These are phyloP conservation scores for Polypterus bichir DNA, from an alignment of 2,113 vertebrate species.

Conservation along the genomic window DNA sequence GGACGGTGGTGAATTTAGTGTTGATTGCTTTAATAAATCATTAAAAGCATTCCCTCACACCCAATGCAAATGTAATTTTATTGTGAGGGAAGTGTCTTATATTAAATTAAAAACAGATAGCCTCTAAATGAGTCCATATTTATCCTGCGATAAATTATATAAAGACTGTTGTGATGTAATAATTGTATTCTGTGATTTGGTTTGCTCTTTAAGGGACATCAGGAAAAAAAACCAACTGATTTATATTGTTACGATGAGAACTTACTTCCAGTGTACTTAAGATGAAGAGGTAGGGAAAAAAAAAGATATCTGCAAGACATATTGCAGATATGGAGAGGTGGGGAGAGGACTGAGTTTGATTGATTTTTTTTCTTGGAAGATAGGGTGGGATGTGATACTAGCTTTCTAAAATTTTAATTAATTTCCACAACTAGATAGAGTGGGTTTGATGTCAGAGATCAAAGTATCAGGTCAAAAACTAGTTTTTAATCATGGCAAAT, in stretches of 20 bases:
- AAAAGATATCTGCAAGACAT: conserved; percentile 63
- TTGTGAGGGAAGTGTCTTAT: conserved; percentile 26
- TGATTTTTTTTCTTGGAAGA: conserved; percentile 40
- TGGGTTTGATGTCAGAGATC: conserved; percentile 74
- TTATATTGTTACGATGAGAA: conserved; percentile 80
- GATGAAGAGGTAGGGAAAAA: conserved; percentile 56
- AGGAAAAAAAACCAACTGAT: conserved; percentile 63
- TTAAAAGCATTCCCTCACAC: conserved; percentile 59
- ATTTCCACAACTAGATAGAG: conserved; percentile 85
- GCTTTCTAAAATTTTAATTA: conserved; percentile 87
- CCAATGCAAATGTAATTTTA: conserved; percentile 71
- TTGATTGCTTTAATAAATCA: conserved; percentile 70
- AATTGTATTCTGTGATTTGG: conserved; percentile 80
- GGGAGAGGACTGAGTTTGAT: conserved; percentile 55
- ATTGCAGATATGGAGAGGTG: conserved; percentile 53
- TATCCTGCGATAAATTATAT: conserved; percentile 64
- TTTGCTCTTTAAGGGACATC: conserved; percentile 66
- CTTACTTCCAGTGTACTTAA: conserved; percentile 68
- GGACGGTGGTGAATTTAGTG: conserved; percentile 30
- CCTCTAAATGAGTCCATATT: conserved; percentile 47
- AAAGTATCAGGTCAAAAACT: conserved; percentile 81
- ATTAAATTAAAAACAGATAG: conserved; percentile 27
- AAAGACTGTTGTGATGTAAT: conserved; percentile 58
- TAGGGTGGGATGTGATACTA: conserved; percentile 54
- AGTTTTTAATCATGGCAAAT: conserved; percentile 90